Percentiles rank a stretch among this genome's conserved stretches.
Evolutionary conservation across 1,140 invertebrate genomes (phyloP).

Genomic region (Calycopis cecrops): DNA sequence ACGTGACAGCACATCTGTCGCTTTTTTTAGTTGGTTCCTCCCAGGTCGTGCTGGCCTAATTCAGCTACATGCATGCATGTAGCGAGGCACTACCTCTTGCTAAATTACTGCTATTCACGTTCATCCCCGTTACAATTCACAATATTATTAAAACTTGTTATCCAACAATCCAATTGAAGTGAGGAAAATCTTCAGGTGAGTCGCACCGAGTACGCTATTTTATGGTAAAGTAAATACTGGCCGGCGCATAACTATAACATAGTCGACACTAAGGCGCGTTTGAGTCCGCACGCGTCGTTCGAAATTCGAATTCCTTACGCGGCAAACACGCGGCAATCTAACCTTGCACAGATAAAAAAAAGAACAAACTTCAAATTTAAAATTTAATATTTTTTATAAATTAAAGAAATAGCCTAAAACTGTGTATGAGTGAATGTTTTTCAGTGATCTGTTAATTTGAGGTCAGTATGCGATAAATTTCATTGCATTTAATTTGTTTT

Average conservation of each 20-base stretch:
- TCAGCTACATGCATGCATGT: too few species aligned
- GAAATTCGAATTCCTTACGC: constrained; percentile 23
- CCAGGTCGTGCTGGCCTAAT: too few species aligned
- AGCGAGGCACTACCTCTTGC: too few species aligned
- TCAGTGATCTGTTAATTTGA: constrained; percentile 44
- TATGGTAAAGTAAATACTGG: constrained; percentile 20
- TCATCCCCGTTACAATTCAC: too few species aligned
- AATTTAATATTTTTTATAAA: constrained; percentile 15
- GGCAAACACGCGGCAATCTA: constrained; percentile 36
- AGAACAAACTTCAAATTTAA: constrained; percentile 11
- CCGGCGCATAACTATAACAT: constrained; percentile 26
- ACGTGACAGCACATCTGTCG: too few species aligned
- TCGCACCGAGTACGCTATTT: background rate
- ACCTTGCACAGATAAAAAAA: background rate
- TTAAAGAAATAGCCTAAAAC: too few species aligned
- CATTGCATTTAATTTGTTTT: constrained; percentile 11
- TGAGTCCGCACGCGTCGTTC: constrained; percentile 40
- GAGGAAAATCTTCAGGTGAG: constrained; percentile 4
- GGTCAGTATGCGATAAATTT: constrained; percentile 41
- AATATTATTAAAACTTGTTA: too few species aligned
- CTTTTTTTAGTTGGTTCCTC: too few species aligned
- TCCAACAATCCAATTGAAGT: too few species aligned
- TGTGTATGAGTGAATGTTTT: constrained; percentile 49
- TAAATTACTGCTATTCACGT: too few species aligned
- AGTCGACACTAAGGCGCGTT: constrained; percentile 48